phyloP scores from a whole-genome alignment of 1,140 invertebrate species.

The Apocrypta bakeri region DNA sequence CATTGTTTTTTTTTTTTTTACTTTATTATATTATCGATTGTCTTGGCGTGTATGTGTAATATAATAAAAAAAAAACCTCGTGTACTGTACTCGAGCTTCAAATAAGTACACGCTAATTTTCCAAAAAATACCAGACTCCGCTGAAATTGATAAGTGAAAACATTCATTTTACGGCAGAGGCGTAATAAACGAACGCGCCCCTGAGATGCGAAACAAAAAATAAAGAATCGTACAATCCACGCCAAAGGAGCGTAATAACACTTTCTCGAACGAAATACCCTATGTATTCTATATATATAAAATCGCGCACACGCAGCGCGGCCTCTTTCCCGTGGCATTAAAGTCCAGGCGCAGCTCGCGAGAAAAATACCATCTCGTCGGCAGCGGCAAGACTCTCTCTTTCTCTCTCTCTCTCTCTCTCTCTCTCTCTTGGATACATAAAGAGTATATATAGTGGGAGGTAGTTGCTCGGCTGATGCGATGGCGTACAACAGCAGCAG shows the following conservation, averaged over 20 bases:
- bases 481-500: constrained; percentile 47
- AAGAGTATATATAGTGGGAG: constrained; percentile 35
- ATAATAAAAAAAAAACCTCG: too few relatives aligned
- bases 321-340: background rate
- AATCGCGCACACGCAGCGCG: background rate
- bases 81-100: too few relatives aligned
- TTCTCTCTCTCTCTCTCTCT: too few relatives aligned
- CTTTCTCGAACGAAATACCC: background rate
- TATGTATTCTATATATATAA: background rate
- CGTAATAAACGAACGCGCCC: background rate
- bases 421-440: background rate
- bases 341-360: background rate
- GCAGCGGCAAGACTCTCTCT: constrained; percentile 2
- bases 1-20: too few relatives aligned
- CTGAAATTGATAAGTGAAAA: background rate
- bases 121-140: too few relatives aligned
- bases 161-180: background rate
- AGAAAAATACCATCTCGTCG: constrained; percentile 14
- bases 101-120: too few relatives aligned
- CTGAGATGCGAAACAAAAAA: background rate
- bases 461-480: constrained; percentile 38
- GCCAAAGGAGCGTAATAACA: background rate
- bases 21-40: too few relatives aligned
- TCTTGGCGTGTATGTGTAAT: too few relatives aligned
- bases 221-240: background rate